Base-by-base conservation (phyloP, 2,797 vertebrate species). In the Hypotaenidia philippensis region DNA sequence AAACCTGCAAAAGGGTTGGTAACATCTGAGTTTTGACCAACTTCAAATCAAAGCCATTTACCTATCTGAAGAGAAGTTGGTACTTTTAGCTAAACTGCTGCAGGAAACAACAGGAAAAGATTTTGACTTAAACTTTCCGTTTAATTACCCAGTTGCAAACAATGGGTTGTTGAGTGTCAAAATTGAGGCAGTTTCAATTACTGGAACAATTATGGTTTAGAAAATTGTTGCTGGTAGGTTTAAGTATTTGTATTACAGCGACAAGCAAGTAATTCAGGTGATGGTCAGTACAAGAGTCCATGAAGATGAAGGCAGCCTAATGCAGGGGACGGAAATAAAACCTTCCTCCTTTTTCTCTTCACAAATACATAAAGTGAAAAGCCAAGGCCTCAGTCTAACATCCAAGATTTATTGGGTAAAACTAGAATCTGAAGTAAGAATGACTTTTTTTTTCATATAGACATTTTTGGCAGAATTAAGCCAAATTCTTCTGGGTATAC, bases 61-160 rank as follows among this genome's bases (percentile, higher is more conserved):
- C 57, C 40, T 76, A 10, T 1, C 4, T n/a, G 55, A 69, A 87
- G 41, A 81, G 26, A 72, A 81, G 56, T 47, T 40, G 59, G 17
- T 52, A 59, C 38, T 77, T 83, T 31, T 44, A 70, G 63, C 40
- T 90, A 44, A 92, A 90, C 92, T 66, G 27, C 71, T 95, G 47
- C 38, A 22, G 60, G 66, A 96, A 95, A 71, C 77, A 93, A 47
- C 38, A 79, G 59, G 49, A 75, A 75, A 93, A 75, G 53, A 56
- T 87, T 74, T 90, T 72, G 32, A 88, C 31, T 61, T 77, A 89
- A 92, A 76, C 74, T 29, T 96, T 87, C 70, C 32, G 45, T 95
- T 94, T 96, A 96, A 93, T 97, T 96, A 89, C 61, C 56, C 38
- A 77, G 49, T 87, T 92, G 84, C 77, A 76, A 93, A 93, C 74